Evolutionary conservation across 64 coral and sea anemone genomes (phyloP).

Genomic region (Acropora yongei): DNA sequence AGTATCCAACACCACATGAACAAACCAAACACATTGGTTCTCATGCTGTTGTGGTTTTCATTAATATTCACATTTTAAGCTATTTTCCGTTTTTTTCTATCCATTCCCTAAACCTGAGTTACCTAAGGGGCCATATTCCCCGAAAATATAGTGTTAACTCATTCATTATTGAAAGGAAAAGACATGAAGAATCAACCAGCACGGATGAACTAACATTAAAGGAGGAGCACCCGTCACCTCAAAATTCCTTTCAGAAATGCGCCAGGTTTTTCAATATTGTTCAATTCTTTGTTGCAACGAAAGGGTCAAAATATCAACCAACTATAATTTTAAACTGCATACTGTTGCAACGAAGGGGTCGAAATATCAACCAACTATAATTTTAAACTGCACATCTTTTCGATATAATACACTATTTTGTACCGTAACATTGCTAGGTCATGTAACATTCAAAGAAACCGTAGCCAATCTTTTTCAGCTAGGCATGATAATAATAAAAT

Average conservation of each 20-base stretch:
- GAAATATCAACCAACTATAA: no score
- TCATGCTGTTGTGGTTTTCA: not conserved
- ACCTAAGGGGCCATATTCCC: not conserved
- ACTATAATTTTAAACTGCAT: no score
- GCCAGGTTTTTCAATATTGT: no score
- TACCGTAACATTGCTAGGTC: no score
- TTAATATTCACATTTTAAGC: not conserved
- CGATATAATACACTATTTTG: no score
- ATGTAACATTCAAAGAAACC: no score
- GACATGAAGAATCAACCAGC: conserved; percentile 1
- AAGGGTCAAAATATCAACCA: no score
- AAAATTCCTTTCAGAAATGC: not conserved
- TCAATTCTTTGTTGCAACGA: not conserved
- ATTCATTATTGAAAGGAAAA: conserved; percentile 26
- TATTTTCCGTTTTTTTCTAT: not conserved
- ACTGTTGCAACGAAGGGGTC: not conserved
- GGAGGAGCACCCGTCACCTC: not conserved
- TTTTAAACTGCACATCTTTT: no score
- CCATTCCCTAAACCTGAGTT: not conserved
- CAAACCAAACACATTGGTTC: not conserved
- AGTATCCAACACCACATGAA: not conserved
- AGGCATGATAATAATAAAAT: no score
- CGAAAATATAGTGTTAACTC: not conserved
- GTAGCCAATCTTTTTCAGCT: no score
- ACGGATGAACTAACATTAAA: not conserved